A percentile compares a stretch with the other conserved stretches of the same genome.
Evolutionary conservation across 30 jellyfish, hydroid and myxozoan genomes (phyloP).

Genomic region (Aurelia coerulea): DNA sequence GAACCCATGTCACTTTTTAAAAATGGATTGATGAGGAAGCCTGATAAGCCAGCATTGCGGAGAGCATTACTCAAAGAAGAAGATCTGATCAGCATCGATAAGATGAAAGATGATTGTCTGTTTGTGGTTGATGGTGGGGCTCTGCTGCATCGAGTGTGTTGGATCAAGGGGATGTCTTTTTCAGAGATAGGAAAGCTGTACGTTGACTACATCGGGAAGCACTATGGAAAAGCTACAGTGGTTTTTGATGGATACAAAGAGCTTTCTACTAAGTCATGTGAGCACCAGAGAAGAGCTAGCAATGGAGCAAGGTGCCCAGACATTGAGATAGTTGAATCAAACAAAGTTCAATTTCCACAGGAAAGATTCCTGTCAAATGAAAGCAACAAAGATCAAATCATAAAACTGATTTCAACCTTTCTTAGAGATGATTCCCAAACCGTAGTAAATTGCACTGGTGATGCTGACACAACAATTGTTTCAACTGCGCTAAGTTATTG

Average conservation of each 20-base stretch:
- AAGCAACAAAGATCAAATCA: constrained; percentile 27
- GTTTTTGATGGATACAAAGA: constrained; percentile 54
- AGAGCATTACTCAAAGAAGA: constrained; percentile 25
- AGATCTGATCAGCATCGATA: background rate
- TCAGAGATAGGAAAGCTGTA: constrained; percentile 21
- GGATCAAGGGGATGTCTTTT: constrained; percentile 63
- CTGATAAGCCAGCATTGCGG: constrained; percentile 35
- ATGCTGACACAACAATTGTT: constrained; percentile 9
- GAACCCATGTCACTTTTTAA: constrained; percentile 27
- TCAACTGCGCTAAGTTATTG: constrained; percentile 3
- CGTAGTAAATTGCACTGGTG: no score
- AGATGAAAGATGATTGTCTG: background rate
- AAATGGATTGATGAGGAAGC: constrained; percentile 64
- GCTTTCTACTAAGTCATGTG: constrained; percentile 36
- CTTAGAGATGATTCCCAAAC: constrained; percentile 26
- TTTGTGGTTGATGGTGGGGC: constrained; percentile 75
- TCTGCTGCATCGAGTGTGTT: constrained; percentile 47
- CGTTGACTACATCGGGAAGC: constrained; percentile 24
- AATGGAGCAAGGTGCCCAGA: constrained; percentile 58
- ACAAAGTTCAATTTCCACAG: constrained; percentile 19
- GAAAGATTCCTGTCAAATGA: constrained; percentile 53
- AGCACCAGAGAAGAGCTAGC: constrained; percentile 32
- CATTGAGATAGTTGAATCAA: constrained; percentile 32
- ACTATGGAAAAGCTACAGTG: constrained; percentile 41
- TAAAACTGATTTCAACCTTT: constrained; percentile 11